phyloP scores from a whole-genome alignment of 37 sponge, comb jelly and placozoan genomes.

The Agelas oroides region DNA sequence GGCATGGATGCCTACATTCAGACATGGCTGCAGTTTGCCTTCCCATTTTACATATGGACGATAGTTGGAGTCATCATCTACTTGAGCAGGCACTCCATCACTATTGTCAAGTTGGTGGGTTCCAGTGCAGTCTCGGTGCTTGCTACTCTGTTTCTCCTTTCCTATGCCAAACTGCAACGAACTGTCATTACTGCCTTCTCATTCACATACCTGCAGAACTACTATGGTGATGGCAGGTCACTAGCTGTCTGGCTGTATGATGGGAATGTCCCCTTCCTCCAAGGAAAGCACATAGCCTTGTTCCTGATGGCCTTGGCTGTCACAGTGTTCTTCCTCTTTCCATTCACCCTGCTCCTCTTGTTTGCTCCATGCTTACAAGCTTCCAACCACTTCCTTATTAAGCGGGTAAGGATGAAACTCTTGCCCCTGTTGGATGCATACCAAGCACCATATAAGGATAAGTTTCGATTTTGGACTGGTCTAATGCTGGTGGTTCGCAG shows the following conservation, averaged over 20 bases:
- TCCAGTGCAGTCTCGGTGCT: slow-evolving; percentile 32
- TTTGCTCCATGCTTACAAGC: not conserved
- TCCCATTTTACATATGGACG: slow-evolving; percentile 36
- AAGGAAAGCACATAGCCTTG: not conserved
- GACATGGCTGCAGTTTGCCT: slow-evolving; percentile 54
- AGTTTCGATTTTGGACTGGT: slow-evolving; percentile 26
- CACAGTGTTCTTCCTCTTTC: slow-evolving; percentile 1
- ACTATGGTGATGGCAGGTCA: not conserved
- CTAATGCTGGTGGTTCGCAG: not conserved
- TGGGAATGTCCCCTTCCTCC: slow-evolving; percentile 3
- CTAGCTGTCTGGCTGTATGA: slow-evolving; percentile 23
- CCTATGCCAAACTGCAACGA: slow-evolving; percentile 29
- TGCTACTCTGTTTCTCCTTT: slow-evolving; percentile 36
- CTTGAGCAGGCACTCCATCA: not conserved
- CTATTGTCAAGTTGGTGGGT: slow-evolving; percentile 9
- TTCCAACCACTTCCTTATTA: not conserved
- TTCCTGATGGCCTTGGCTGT: not conserved
- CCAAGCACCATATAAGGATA: slow-evolving; percentile 5
- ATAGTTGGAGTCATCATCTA: slow-evolving; percentile 15
- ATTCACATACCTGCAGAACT: not conserved
- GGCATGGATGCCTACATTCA: slow-evolving; percentile 18
- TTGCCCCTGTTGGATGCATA: slow-evolving; percentile 16
- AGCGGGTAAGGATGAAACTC: not conserved
- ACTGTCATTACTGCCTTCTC: slow-evolving; percentile 10
- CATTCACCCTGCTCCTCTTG: slow-evolving; percentile 26